phyloP scores from a whole-genome alignment of 1,140 invertebrate species.

The Leptonema lineaticorne region DNA sequence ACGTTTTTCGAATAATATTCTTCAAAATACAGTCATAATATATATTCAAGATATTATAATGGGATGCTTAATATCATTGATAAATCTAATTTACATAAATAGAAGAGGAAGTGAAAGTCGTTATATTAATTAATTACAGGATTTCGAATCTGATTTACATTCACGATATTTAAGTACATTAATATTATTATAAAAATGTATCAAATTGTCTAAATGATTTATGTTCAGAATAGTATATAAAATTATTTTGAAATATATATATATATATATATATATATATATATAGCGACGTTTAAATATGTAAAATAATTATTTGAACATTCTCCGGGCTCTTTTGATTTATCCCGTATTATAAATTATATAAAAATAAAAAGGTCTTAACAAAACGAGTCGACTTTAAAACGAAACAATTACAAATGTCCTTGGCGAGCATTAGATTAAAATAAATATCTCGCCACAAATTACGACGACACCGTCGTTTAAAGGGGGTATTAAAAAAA shows the following conservation, averaged over 20 bases:
- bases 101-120: slow-evolving; percentile 7
- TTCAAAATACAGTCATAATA: no score
- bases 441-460: not conserved
- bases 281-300: not conserved
- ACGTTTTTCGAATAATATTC: not conserved
- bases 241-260: not conserved
- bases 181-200: not conserved
- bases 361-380: no score
- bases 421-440: not conserved
- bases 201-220: not conserved
- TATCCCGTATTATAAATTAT: no score
- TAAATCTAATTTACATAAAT: no score
- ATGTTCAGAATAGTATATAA: not conserved
- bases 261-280: not conserved
- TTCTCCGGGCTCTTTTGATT: no score
- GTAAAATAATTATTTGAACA: no score
- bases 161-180: no score
- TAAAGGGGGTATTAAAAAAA: not conserved
- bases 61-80: no score
- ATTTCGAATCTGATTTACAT: not conserved
- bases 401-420: no score
- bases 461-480: not conserved
- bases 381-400: no score
- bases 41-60: no score
- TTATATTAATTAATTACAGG: not conserved